These are phyloP conservation scores for Pangasianodon gigas DNA, from an alignment of 2,113 vertebrate genomes.

Conservation along the genomic window DNA sequence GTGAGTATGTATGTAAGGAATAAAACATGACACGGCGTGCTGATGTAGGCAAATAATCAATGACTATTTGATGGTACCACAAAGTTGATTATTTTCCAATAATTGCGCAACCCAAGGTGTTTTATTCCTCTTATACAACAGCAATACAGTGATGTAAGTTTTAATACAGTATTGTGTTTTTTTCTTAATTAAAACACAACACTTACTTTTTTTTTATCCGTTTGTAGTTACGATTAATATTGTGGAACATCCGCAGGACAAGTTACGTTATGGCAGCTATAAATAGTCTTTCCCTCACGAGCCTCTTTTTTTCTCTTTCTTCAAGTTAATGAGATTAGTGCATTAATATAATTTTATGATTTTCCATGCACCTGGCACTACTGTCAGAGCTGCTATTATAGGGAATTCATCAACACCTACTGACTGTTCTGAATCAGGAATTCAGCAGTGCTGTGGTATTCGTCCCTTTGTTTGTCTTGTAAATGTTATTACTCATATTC, in stretches of 20 bases:
- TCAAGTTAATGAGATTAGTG: background rate
- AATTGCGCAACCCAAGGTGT: background rate
- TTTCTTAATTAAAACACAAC: background rate
- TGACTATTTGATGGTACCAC: background rate
- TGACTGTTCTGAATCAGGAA: background rate
- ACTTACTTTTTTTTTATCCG: background rate
- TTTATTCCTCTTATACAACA: background rate
- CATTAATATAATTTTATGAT: background rate
- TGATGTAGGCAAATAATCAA: background rate
- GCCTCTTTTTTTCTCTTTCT: background rate
- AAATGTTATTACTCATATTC: background rate
- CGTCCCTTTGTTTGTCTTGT: background rate
- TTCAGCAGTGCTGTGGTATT: background rate
- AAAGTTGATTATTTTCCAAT: background rate
- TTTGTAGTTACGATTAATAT: background rate
- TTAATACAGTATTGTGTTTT: too few relatives aligned
- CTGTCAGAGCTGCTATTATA: background rate
- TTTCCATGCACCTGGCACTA: background rate
- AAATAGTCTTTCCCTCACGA: background rate
- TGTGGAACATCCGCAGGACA: background rate
- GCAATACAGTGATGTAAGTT: background rate
- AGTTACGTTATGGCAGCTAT: background rate
- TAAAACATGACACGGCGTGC: background rate
- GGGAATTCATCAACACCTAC: background rate
- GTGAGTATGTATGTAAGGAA: background rate